Conservation (phyloP, 2,113 vertebrate species). For the Numida meleagris region DNA sequence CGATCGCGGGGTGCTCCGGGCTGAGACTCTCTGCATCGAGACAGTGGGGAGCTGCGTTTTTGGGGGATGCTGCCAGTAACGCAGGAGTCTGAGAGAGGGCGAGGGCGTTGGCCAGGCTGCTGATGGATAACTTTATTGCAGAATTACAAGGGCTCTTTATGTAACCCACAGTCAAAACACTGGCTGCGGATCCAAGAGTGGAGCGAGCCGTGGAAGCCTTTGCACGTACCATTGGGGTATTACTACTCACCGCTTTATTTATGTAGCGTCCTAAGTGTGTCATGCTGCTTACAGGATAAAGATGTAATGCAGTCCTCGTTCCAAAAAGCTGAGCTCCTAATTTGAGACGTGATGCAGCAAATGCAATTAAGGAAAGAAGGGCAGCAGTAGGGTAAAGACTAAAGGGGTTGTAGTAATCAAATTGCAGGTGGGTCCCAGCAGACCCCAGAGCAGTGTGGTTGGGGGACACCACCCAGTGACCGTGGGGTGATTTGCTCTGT, state of each 20-base stretch:
- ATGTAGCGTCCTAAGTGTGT: neutral
- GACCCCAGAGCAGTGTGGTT: neutral
- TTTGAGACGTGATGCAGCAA: conserved; percentile 54
- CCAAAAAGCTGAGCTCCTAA: conserved; percentile 64
- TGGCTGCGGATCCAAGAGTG: neutral
- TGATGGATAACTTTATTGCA: conserved; percentile 47
- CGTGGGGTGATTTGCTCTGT: neutral
- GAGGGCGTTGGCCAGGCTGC: conserved; percentile 41
- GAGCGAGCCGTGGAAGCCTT: conserved; percentile 36
- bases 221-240: conserved; percentile 14
- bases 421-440: conserved; percentile 7
- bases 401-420: conserved; percentile 63
- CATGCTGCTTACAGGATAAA: conserved; percentile 5
- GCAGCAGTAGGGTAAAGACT: conserved; percentile 62
- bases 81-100: neutral
- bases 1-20: neutral
- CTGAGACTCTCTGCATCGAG: neutral
- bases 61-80: neutral
- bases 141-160: conserved; percentile 63
- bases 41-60: neutral
- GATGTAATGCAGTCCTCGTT: neutral
- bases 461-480: neutral
- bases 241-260: conserved; percentile 44
- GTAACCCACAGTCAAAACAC: conserved; percentile 57
- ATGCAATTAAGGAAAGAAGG: conserved; percentile 70